Percentiles rank a stretch among this genome's conserved stretches.
Conservation (phyloP, 2,888 invertebrate species). For the Drosophila algonquin region DNA sequence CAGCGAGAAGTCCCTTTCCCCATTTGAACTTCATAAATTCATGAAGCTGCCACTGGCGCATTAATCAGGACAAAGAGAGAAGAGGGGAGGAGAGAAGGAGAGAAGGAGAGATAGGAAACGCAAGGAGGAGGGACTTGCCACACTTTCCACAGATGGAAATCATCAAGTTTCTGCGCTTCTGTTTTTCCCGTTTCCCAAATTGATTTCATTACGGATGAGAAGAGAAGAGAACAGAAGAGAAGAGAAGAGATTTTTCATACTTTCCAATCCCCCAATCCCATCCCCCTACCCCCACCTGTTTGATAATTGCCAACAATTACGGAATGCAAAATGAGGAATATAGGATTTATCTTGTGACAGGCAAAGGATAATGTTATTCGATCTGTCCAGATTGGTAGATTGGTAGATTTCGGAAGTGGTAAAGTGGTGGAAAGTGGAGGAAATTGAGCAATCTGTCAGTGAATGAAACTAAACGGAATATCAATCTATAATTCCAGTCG, state of each 20-base stretch:
- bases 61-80: conserved; percentile 21
- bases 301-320: conserved; percentile 8
- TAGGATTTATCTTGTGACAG: background rate
- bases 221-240: background rate
- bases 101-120: background rate
- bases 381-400: too few relatives aligned
- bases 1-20: background rate
- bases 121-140: background rate
- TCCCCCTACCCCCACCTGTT: background rate
- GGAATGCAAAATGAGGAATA: background rate
- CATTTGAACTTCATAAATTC: conserved; percentile 32
- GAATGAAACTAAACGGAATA: too few relatives aligned
- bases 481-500: background rate
- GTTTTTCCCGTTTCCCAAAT: background rate
- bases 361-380: background rate
- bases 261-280: background rate
- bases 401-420: too few relatives aligned
- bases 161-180: conserved; percentile 10
- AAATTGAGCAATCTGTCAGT: too few relatives aligned
- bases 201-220: conserved; percentile 13
- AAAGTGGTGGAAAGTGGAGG: too few relatives aligned
- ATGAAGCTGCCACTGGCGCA: conserved; percentile 20
- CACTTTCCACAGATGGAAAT: background rate
- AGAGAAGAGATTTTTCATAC: background rate
- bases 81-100: background rate